A percentile compares a stretch with the other conserved stretches of the same genome.
Conservation (phyloP, 1,140 invertebrate species). For the Popillia japonica region DNA sequence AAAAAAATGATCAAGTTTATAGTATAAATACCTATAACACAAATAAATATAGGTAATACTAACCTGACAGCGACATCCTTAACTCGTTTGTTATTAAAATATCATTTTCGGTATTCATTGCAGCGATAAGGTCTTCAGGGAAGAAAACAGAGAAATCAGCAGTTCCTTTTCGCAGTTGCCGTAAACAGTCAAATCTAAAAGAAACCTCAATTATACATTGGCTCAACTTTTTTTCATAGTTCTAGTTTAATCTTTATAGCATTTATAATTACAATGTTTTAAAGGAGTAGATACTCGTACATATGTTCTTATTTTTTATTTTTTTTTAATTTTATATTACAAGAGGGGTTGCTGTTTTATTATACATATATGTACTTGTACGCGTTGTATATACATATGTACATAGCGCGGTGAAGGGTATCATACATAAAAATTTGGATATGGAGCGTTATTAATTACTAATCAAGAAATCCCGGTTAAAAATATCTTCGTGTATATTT, state of each 20-base stretch:
- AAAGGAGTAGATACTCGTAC: too few species aligned
- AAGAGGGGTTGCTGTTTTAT: too few species aligned
- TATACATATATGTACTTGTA: too few species aligned
- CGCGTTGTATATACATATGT: too few species aligned
- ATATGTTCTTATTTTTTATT: background rate
- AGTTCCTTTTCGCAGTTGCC: slow-evolving; percentile 72
- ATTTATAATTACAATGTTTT: too few species aligned
- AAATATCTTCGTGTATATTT: too few species aligned
- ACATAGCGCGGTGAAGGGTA: too few species aligned
- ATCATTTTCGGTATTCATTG: slow-evolving; percentile 70
- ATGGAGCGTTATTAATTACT: too few species aligned
- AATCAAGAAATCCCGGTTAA: too few species aligned
- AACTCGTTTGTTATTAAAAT: slow-evolving; percentile 76
- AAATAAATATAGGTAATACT: slow-evolving; percentile 42
- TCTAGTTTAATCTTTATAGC: background rate
- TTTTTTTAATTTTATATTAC: background rate
- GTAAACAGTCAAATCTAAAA: slow-evolving; percentile 77
- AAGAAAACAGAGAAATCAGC: slow-evolving; percentile 85
- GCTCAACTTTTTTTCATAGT: background rate
- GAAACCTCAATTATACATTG: slow-evolving; percentile 19
- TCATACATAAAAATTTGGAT: too few species aligned
- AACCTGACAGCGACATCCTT: slow-evolving; percentile 62
- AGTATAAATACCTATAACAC: background rate
- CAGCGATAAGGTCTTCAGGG: slow-evolving; percentile 81
- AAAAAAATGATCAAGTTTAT: too few species aligned